Evolutionary conservation across 2,888 invertebrate genomes (phyloP).

Genomic region (Timema podura): DNA sequence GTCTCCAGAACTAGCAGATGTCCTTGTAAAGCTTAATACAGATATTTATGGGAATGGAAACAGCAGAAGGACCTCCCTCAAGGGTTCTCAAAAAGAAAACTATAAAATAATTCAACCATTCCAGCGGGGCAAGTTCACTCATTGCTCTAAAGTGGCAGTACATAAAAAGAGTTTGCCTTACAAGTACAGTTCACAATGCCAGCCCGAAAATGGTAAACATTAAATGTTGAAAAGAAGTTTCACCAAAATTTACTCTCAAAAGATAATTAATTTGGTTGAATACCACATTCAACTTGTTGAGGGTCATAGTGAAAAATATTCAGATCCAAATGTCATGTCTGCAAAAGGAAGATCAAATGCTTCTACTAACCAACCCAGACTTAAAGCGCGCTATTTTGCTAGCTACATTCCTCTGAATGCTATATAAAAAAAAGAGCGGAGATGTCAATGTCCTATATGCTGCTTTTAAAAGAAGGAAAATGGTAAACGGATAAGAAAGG

Average conservation of each 20-base stretch:
- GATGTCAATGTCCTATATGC: background rate
- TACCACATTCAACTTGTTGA: background rate
- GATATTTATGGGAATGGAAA: conserved; percentile 5
- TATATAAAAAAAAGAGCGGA: background rate
- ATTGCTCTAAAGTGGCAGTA: background rate
- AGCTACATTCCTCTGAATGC: conserved; percentile 2
- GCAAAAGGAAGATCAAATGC: conserved; percentile 8
- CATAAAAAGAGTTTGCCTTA: background rate
- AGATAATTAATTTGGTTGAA: conserved; percentile 12
- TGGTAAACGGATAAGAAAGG: background rate
- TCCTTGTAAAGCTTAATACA: background rate
- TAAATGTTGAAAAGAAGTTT: background rate
- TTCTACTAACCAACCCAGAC: background rate
- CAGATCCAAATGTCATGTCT: background rate
- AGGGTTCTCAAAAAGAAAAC: background rate
- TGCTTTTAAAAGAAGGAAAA: conserved; percentile 4
- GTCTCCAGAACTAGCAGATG: conserved; percentile 2
- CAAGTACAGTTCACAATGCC: conserved; percentile 1
- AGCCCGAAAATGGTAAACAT: conserved; percentile 5
- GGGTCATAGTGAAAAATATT: conserved; percentile 7
- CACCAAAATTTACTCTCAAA: background rate
- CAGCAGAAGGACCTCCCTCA: conserved; percentile 13
- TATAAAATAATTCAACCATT: conserved; percentile 6
- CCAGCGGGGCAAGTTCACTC: conserved; percentile 10
- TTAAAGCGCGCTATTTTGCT: conserved; percentile 9